These are phyloP conservation scores for Trididemnum nubilum DNA, from an alignment of 23 tunicate genomes.

Conservation along the genomic window DNA sequence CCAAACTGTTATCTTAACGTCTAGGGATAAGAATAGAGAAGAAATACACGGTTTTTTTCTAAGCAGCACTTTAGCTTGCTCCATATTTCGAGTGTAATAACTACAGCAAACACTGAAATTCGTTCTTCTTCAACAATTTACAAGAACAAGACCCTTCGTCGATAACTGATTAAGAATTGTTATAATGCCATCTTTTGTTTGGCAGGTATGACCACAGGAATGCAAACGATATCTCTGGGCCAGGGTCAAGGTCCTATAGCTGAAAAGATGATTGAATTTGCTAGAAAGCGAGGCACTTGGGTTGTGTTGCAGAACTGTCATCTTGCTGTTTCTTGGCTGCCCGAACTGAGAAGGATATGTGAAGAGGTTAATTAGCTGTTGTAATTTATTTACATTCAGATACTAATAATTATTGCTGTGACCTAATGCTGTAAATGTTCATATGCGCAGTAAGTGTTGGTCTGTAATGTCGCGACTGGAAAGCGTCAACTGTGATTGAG, in stretches of 20 bases:
- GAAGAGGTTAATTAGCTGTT: slow-evolving; percentile 58
- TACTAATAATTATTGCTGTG: background rate
- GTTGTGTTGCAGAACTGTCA: slow-evolving; percentile 89
- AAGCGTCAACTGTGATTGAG: too few relatives aligned
- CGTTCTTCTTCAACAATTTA: too few relatives aligned
- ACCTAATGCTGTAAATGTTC: too few relatives aligned
- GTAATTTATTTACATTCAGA: background rate
- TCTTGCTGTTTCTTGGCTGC: slow-evolving; percentile 87
- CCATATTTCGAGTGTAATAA: too few relatives aligned
- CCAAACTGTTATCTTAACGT: too few relatives aligned
- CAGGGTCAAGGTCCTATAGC: slow-evolving; percentile 97
- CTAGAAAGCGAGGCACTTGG: slow-evolving; percentile 76
- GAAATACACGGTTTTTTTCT: too few relatives aligned
- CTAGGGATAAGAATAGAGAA: too few relatives aligned
- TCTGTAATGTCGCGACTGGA: too few relatives aligned
- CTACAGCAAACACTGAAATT: too few relatives aligned
- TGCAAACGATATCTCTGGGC: slow-evolving; percentile 92
- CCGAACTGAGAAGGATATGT: slow-evolving; percentile 84
- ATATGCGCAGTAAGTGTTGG: too few relatives aligned
- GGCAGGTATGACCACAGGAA: slow-evolving; percentile 73
- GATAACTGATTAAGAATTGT: background rate
- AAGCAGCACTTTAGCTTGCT: too few relatives aligned
- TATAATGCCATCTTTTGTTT: background rate
- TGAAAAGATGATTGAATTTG: slow-evolving; percentile 76
- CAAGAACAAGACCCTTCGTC: too few relatives aligned